Base-by-base conservation (phyloP, 2,113 vertebrate genomes). In the Gadus macrocephalus region DNA sequence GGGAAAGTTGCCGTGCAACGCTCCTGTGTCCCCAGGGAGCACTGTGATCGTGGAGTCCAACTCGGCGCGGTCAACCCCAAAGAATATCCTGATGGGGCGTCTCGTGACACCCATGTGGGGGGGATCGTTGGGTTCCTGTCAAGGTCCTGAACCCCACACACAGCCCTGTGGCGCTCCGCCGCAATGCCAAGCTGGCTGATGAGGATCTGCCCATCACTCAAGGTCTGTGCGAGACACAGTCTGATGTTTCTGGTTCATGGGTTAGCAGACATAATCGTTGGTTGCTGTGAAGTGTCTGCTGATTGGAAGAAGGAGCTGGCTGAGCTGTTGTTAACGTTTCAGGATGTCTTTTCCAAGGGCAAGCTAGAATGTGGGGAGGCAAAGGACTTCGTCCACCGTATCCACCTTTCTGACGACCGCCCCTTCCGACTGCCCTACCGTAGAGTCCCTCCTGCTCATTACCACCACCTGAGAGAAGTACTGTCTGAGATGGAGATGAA, bases 311-410 rank as follows among this genome's bases (percentile, higher is more conserved):
- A 25, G 22, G 22, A 25, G 22, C 22, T 25, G 22, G 22, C 22
- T 25, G 22, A 25, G 22, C 22, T 25, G 22, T 25, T 25, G 2
- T 25, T 25, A 25, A 25, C 22, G 22, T 25, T 25, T 25, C 2
- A 25, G 22, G 22, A 25, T 25, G 22, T 25, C 22, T 22, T 61
- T n/a, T 61, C 59, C n/a, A 2, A 2, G n/a, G 59, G 4, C 11
- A 61, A n/a, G 2, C 59, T 61, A n/a, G 59, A 61, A 1, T 20
- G n/a, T 11, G n/a, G 59, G n/a, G 59, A 61, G n/a, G 8, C 59
- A n/a, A 61, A 61, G 59, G 59, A 20, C 17, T 61, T 61, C 4
- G 59, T 61, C 59, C 59, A 22, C 59, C 59, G 17, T 61, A 61
- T 61, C 20, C 59, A 61, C 20, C 59, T 61, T n/a, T 20, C 59